Base-by-base conservation (phyloP, 2,888 invertebrate genomes). In the Pimpla rufipes region DNA sequence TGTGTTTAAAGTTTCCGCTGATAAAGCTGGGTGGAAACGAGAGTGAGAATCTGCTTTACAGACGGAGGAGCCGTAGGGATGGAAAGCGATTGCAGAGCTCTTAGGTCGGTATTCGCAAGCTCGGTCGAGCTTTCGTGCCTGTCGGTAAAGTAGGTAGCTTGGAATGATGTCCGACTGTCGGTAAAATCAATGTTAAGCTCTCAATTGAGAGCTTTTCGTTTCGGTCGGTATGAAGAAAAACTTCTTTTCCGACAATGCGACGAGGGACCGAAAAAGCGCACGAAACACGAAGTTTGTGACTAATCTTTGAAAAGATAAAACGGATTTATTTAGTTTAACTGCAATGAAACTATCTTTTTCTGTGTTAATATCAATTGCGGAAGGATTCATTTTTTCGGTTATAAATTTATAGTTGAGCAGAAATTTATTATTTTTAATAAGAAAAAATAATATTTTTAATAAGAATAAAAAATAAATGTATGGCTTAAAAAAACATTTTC, bases 61-160 rank as follows among this genome's bases (percentile, higher is more conserved):
- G 47, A 47, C 62, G 11, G 16, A 13, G 6, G 42, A 29, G n/a
- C 1, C n/a, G 57, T 59, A n/a, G 35, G 29, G n/a, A 23, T 40
- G n/a, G 62, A 40, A 40, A 59, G 16, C 35, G 29, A 55, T 77
- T 18, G 29, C 40, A 35, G 42, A 75, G 52, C 21, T 64, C 7
- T 47, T 77, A 78, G 45, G 47, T 42, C 75, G 80, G 64, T 68
- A 10, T 42, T 35, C 23, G 13, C 10, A 59, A 52, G 50, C 47
- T 55, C 64, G 2, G 23, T 21, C 59, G n/a, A 47, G 5, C 10
- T 8, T 29, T 18, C n/a, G n/a, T n/a, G n/a, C n/a, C 73, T 4
- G 45, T 37, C 6, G 73, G 55, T 55, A 45, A 55, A n/a, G 73
- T 10, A 78, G 64, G 18, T 0, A 68, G 55, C 18, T 35, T 37